Base-by-base conservation (phyloP, 1,140 invertebrate species). In the Trichonephila clavata region DNA sequence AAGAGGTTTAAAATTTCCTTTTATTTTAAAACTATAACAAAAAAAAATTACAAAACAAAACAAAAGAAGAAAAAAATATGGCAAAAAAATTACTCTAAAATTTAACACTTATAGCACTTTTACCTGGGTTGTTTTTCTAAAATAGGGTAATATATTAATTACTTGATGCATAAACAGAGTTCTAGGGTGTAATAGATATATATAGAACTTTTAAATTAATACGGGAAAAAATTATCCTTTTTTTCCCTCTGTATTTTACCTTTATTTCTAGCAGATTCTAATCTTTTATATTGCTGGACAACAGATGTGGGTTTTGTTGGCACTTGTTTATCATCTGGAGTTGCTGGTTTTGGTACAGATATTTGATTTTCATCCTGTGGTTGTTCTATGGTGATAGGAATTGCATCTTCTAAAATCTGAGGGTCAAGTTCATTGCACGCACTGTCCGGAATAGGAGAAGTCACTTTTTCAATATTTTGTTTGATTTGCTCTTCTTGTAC, bases 401-500 rank as follows among this genome's bases (percentile, higher is more conserved):
- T 18, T 43, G 50, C 4, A 7, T 80, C 13, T 32, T 81, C 57
- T 20, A 24, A 24, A 60, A 60, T 1, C 20, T 20, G 21, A 63
- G 32, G 8, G 21, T 89, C 87, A 24, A 77, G 32, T 71, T 89
- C 16, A 13, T 68, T 24, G 20, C 63, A 24, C 0, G 27, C 21
- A 57, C 59, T 27, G 1, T 89, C 87, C 16, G 43, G 20, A 10
- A 59, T 61, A 1, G n/a, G 43, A 21, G 71, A 61, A n/a, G n/a
- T 81, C 13, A 39, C 14, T 50, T 50, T 50, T 32, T 89, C 63
- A 68, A 20, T 7, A 16, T 94, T 81, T 93, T 84, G 71, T 27
- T 91, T 94, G n/a, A 81, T 93, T 89, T 94, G 90, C 24, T 94
- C 95, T 95, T 93, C 94, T 94, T 94, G 95, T 95, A 94, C 95